phyloP scores from a whole-genome alignment of 2,797 vertebrate genomes.

The Mycteria americana region DNA sequence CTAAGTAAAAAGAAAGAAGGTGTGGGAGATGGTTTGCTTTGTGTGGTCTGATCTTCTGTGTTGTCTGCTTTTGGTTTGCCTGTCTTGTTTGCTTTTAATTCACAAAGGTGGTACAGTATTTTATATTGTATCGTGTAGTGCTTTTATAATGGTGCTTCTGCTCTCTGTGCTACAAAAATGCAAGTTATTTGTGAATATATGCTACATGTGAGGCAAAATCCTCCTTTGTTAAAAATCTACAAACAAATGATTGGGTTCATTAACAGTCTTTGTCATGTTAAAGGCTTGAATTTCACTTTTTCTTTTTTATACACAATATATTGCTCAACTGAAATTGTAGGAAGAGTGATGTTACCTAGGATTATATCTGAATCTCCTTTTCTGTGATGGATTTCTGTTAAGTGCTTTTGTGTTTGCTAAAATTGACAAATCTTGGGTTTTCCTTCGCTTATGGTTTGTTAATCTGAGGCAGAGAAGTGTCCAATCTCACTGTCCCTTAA shows the following conservation, averaged over 20 bases:
- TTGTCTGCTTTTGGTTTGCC: neutral
- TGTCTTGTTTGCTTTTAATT: neutral
- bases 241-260: neutral
- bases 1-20: neutral
- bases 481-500: constrained; percentile 60
- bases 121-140: neutral
- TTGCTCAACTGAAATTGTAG: neutral
- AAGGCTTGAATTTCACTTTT: neutral
- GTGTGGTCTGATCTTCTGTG: neutral
- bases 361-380: neutral
- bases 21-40: neutral
- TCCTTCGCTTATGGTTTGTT: constrained; percentile 65
- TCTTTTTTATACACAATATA: neutral
- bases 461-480: constrained; percentile 57
- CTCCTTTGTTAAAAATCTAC: neutral
- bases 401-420: constrained; percentile 66
- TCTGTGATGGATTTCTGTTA: neutral
- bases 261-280: neutral
- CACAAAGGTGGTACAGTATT: neutral
- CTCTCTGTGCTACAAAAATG: neutral
- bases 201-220: neutral
- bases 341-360: neutral
- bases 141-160: neutral
- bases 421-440: constrained; percentile 63
- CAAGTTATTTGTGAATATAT: neutral